A percentile compares a stretch with the other conserved stretches of the same genome.
Conservation (phyloP, 2,888 invertebrate species). For the Venusia cambrica region DNA sequence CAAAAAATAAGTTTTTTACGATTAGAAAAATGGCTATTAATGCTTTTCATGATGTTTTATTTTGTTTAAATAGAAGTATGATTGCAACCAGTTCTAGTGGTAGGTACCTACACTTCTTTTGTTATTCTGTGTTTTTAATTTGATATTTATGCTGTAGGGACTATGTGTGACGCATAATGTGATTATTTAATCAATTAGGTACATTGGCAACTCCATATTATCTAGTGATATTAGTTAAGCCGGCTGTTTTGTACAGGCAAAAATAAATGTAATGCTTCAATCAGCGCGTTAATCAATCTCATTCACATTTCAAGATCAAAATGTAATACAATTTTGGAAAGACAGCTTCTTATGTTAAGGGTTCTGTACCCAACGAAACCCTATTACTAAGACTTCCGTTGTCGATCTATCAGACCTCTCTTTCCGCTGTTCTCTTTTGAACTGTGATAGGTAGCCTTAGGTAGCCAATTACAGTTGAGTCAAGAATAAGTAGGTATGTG, state of each 20-base stretch:
- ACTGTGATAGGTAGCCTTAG: too few relatives aligned
- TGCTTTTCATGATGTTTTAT: slow-evolving; percentile 49
- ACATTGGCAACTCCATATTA: slow-evolving; percentile 63
- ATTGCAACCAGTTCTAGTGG: slow-evolving; percentile 4
- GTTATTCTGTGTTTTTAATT: slow-evolving; percentile 9
- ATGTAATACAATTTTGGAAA: too few relatives aligned
- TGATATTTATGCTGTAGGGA: slow-evolving; percentile 38
- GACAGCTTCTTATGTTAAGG: too few relatives aligned
- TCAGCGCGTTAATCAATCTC: slow-evolving; percentile 5
- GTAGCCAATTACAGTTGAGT: too few relatives aligned
- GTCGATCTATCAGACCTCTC: too few relatives aligned
- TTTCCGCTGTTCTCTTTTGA: too few relatives aligned
- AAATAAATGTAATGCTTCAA: slow-evolving; percentile 9
- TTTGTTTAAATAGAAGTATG: slow-evolving; percentile 35
- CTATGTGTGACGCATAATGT: slow-evolving; percentile 56
- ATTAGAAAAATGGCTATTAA: slow-evolving; percentile 52
- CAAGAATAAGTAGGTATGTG: too few relatives aligned
- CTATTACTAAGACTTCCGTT: too few relatives aligned
- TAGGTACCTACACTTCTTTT: slow-evolving; percentile 4
- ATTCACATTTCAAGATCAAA: slow-evolving; percentile 8
- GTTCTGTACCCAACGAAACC: too few relatives aligned
- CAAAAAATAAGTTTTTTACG: slow-evolving; percentile 50
- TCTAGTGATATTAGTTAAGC: slow-evolving; percentile 53
- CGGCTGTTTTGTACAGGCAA: slow-evolving; percentile 43
- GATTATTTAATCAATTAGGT: too few relatives aligned